Evolutionary conservation across 2,888 invertebrate genomes (phyloP).

Genomic region (Autographa gamma): DNA sequence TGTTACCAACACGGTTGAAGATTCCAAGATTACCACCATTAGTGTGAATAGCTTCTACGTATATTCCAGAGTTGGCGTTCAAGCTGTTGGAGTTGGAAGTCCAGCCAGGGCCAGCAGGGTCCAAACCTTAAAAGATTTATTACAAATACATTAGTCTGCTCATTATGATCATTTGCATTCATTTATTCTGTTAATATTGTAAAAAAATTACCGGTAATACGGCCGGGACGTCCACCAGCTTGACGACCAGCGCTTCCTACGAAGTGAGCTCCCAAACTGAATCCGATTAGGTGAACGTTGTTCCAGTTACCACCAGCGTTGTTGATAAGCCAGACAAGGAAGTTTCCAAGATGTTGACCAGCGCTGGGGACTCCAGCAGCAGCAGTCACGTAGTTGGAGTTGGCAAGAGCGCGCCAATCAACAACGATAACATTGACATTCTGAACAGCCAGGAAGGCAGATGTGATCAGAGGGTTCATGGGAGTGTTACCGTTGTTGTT

Average conservation of each 20-base stretch:
- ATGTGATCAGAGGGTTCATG: conserved; percentile 66
- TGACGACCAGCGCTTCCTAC: conserved; percentile 75
- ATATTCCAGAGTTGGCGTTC: conserved; percentile 66
- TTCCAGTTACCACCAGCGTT: conserved; percentile 74
- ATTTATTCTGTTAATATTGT: background rate
- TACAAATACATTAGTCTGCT: background rate
- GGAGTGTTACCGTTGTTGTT: conserved; percentile 68
- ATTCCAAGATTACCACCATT: conserved; percentile 77
- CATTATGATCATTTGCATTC: no score
- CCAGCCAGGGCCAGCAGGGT: conserved; percentile 80
- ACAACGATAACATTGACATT: conserved; percentile 75
- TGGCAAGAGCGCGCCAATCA: conserved; percentile 71
- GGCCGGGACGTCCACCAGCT: conserved; percentile 61
- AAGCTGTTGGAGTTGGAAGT: conserved; percentile 69
- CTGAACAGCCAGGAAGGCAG: conserved; percentile 69
- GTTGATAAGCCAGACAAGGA: conserved; percentile 72
- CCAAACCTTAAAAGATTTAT: conserved; percentile 67
- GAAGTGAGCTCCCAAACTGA: conserved; percentile 80
- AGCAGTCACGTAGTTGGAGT: conserved; percentile 59
- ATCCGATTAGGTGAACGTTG: conserved; percentile 77
- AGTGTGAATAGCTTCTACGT: conserved; percentile 81
- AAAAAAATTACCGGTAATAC: conserved; percentile 71
- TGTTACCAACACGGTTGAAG: conserved; percentile 68
- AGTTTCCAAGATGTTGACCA: conserved; percentile 71
- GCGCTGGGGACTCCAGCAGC: conserved; percentile 67